These are phyloP conservation scores for Nymphalis polychloros DNA, from an alignment of 2,888 invertebrate genomes.

Conservation along the genomic window DNA sequence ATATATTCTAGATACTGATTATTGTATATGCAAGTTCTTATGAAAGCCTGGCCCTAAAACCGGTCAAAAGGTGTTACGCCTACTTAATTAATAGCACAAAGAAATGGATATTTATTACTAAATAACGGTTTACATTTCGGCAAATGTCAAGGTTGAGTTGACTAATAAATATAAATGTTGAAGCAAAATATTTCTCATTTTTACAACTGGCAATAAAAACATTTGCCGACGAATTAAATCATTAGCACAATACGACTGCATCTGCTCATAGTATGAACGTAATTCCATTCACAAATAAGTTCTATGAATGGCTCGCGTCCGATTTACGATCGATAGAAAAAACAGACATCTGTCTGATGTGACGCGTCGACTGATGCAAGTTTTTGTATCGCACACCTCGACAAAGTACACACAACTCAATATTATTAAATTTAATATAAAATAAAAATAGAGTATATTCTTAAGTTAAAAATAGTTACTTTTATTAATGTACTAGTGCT, in stretches of 20 bases:
- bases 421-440: not conserved
- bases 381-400: constrained; percentile 6
- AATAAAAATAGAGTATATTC: no score
- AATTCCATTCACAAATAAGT: constrained; percentile 37
- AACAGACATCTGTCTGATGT: constrained; percentile 41
- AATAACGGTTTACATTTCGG: no score
- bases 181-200: not conserved
- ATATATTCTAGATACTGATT: no score
- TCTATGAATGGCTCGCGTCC: constrained; percentile 34
- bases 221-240: constrained; percentile 10
- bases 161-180: not conserved
- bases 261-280: constrained; percentile 12
- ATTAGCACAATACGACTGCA: constrained; percentile 19
- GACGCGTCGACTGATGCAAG: constrained; percentile 25
- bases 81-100: no score
- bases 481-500: no score
- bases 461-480: no score
- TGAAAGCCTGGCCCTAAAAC: no score
- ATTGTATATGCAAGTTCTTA: no score
- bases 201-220: not conserved
- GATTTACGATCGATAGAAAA: constrained; percentile 43
- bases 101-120: no score
- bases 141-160: not conserved
- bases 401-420: not conserved
- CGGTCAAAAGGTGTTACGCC: no score